phyloP scores from a whole-genome alignment of 2,113 vertebrate genomes.

The Elgaria multicarinata region DNA sequence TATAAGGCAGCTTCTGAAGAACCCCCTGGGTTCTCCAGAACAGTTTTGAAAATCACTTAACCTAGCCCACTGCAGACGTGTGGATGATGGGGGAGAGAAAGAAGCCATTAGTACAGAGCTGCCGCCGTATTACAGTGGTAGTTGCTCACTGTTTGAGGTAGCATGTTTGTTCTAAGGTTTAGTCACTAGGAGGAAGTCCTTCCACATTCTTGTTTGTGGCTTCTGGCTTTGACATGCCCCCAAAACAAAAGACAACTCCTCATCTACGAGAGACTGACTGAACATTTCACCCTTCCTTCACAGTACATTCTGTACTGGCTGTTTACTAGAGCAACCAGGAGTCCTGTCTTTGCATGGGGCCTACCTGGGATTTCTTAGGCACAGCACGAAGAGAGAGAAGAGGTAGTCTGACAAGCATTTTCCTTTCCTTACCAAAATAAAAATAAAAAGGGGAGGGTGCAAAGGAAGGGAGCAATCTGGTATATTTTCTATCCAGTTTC shows the following conservation, averaged over 20 bases:
- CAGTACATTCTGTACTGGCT: neutral
- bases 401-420: neutral
- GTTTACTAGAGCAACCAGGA: neutral
- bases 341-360: neutral
- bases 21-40: too few species aligned
- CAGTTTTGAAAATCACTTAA: too few species aligned
- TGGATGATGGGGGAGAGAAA: too few species aligned
- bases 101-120: too few species aligned
- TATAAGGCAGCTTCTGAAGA: too few species aligned
- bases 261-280: neutral
- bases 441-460: too few species aligned
- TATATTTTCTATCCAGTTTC: neutral
- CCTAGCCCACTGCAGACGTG: too few species aligned
- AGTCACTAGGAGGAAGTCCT: neutral
- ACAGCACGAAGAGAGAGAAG: neutral
- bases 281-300: neutral
- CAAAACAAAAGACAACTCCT: neutral
- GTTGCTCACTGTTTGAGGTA: neutral
- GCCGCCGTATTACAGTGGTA: too few species aligned
- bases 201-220: fast-evolving
- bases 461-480: neutral
- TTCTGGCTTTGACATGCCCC: neutral
- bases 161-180: neutral
- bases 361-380: too few species aligned
- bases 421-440: neutral